phyloP scores from a whole-genome alignment of 2,888 invertebrate species.

The Oligia fasciuncula region DNA sequence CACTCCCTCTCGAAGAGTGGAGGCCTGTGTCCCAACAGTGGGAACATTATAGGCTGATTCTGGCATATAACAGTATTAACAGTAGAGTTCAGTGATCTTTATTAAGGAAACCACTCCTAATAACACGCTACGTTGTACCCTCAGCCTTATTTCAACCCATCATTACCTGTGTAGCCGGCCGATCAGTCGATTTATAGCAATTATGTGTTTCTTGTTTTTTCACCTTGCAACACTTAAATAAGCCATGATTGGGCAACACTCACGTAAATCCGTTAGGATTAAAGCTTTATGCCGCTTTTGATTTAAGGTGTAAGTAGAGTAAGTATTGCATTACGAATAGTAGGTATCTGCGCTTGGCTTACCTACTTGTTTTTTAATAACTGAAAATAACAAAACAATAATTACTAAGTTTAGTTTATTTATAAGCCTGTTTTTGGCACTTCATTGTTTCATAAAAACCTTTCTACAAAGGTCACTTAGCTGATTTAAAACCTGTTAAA shows the following conservation, averaged over 20 bases:
- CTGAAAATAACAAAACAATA: neutral
- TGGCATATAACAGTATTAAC: too few relatives aligned
- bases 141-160: slow-evolving; percentile 65
- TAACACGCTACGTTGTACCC: slow-evolving; percentile 14
- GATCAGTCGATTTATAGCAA: slow-evolving; percentile 72
- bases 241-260: slow-evolving; percentile 67
- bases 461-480: neutral
- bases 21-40: too few relatives aligned
- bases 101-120: neutral
- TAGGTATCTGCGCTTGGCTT: too few relatives aligned
- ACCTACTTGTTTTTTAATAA: too few relatives aligned
- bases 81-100: neutral
- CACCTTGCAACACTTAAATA: slow-evolving; percentile 64
- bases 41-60: too few relatives aligned
- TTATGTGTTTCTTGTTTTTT: slow-evolving; percentile 72
- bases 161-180: slow-evolving; percentile 68
- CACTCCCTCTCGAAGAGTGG: too few relatives aligned
- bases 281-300: slow-evolving; percentile 29
- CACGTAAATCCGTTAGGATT: slow-evolving; percentile 52
- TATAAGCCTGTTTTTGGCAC: neutral
- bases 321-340: neutral
- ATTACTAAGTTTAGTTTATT: neutral
- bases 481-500: neutral
- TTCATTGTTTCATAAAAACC: too few relatives aligned
- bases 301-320: neutral